Conservation (phyloP, 2,113 vertebrate genomes). For the Elephas maximus region DNA sequence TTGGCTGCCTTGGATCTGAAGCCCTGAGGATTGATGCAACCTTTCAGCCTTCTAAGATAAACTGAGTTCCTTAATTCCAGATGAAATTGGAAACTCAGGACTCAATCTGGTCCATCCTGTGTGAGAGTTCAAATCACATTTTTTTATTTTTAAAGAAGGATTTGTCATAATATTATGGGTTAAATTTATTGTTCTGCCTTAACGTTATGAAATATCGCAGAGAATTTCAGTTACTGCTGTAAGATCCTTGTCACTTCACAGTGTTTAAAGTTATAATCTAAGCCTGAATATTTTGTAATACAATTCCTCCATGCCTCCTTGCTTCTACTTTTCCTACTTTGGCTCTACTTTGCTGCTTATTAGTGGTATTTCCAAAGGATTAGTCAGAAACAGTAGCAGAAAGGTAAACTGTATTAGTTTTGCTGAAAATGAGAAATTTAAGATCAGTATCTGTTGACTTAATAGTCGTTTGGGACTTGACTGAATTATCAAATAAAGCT, state of each 20-base stretch:
- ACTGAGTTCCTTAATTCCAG: neutral
- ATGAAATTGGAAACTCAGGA: constrained; percentile 10
- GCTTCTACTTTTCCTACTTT: constrained; percentile 17
- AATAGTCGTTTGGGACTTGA: neutral
- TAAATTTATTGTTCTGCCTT: neutral
- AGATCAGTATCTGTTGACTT: neutral
- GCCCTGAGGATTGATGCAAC: neutral
- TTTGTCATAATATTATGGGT: neutral
- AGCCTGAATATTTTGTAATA: constrained; percentile 6
- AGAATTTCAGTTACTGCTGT: constrained; percentile 28
- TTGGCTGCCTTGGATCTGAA: neutral
- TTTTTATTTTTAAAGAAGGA: neutral
- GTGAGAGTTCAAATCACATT: neutral
- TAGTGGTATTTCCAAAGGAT: constrained; percentile 20
- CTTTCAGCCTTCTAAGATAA: neutral
- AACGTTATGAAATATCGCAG: neutral
- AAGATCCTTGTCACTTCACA: neutral
- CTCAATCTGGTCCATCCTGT: neutral
- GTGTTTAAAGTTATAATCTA: constrained; percentile 39
- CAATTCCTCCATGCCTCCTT: rapidly evolving
- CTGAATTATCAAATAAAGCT: constrained; percentile 24
- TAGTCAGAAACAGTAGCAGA: neutral
- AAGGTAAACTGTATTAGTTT: neutral
- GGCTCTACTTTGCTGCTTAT: constrained; percentile 22
- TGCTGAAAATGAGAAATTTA: constrained; percentile 14